Evolutionary conservation across 2,113 vertebrate species (phyloP).

Genomic region (Vombatus ursinus): DNA sequence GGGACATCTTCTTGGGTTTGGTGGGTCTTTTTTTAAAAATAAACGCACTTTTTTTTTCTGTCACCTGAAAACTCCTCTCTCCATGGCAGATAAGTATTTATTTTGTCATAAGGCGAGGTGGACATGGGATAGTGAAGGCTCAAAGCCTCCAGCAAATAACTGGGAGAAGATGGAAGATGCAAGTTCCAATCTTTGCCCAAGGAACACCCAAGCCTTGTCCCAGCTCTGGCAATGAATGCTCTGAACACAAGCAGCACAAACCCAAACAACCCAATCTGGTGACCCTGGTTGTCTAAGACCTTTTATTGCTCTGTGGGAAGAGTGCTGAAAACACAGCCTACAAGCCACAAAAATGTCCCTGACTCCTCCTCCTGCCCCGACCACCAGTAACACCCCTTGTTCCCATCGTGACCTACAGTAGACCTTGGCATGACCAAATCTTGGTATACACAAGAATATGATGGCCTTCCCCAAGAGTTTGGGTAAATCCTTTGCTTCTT

Average conservation of each 20-base stretch:
- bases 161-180: background rate
- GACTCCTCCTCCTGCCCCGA: background rate
- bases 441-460: background rate
- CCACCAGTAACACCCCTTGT: background rate
- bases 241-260: background rate
- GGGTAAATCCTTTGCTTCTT: background rate
- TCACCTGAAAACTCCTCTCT: background rate
- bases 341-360: background rate
- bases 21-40: background rate
- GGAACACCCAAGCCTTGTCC: background rate
- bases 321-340: background rate
- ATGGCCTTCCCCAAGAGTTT: background rate
- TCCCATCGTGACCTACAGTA: background rate
- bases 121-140: background rate
- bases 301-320: background rate
- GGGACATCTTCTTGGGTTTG: background rate
- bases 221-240: background rate
- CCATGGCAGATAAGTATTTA: background rate
- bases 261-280: background rate
- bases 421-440: background rate
- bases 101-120: background rate
- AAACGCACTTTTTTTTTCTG: background rate
- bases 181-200: background rate
- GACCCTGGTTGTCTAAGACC: background rate
- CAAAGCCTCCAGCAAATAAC: background rate